Evolutionary conservation across 1,140 invertebrate genomes (phyloP), one percentile per base, ranked within the genome.

Genomic region (Pseudomyrmex gracilis): DNA sequence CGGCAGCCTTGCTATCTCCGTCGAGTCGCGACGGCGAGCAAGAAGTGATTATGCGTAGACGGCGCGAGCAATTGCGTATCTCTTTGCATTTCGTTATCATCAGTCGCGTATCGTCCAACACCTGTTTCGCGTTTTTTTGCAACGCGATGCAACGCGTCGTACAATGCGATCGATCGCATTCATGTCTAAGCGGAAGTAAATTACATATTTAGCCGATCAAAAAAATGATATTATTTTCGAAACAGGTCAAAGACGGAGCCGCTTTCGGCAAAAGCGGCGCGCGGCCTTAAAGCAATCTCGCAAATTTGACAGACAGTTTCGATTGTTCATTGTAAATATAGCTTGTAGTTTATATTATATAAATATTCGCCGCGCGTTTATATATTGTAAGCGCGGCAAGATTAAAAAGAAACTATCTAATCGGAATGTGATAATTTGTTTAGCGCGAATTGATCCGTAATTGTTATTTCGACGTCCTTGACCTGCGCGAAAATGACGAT

Each of bases 1-100:
- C 63, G 86, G 55, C 63, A 91, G 82, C 91, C 92, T 94, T 92
- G 91, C n/a, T 88, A 78, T 85, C 74, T 82, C 53, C 73, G n/a
- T n/a, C n/a, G n/a, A n/a, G n/a, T n/a, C n/a, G 76, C 43, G 73
- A 67, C 66, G 73, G 71, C 67, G 84, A n/a, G n/a, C 66, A 71
- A 84, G 68, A 82, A 85, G 60, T 78, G 47, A 24, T 89, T 88
- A 84, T 73, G 87, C 87, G 71, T 80, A 74, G 24, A 82, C 73
- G 64, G 68, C 53, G 67, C 61, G 49, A 73, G 51, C 34, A 34
- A 57, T 82, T 82, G 84, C 86, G 61, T 74, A 45, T 80, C 12
- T 55, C 34, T 24, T 5, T 15, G 43, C 58, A 43, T 76, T 73
- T 58, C 71, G 24, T 76, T 51, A 85, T 24, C 15, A 7, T 4